Evolutionary conservation across 2,113 vertebrate genomes (phyloP).

Genomic region (Cervus canadensis): DNA sequence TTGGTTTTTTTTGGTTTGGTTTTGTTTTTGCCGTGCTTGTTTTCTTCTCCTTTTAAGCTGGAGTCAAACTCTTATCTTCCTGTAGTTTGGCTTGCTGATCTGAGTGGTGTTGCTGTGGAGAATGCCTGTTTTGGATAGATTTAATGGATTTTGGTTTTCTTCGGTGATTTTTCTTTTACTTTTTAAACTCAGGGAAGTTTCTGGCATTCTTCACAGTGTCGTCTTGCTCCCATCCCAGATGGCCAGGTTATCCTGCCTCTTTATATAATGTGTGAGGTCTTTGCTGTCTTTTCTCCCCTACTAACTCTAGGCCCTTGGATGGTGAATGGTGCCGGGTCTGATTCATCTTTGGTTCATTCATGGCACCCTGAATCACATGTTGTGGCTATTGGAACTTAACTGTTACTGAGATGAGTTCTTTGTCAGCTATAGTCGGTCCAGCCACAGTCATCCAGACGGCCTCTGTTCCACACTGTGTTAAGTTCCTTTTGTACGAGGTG

Average conservation of each 20-base stretch:
- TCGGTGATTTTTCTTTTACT: not conserved
- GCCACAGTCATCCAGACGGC: rapidly evolving
- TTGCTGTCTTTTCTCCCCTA: not conserved
- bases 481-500: too few relatives aligned
- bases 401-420: not conserved
- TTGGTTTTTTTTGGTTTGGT: not conserved
- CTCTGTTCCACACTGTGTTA: not conserved
- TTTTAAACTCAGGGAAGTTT: not conserved
- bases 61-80: not conserved
- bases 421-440: too few relatives aligned
- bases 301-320: not conserved
- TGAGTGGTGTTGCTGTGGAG: not conserved
- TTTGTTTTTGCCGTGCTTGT: not conserved
- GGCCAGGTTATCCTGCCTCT: not conserved
- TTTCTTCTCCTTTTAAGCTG: not conserved
- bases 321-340: not conserved
- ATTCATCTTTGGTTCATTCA: not conserved
- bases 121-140: not conserved
- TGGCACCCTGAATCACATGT: not conserved
- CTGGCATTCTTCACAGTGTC: not conserved
- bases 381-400: not conserved
- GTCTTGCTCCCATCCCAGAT: not conserved
- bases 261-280: not conserved
- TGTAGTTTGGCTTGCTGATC: not conserved
- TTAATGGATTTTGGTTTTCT: not conserved